Conservation (phyloP, 2,113 vertebrate genomes). For the Heptranchias perlo region DNA sequence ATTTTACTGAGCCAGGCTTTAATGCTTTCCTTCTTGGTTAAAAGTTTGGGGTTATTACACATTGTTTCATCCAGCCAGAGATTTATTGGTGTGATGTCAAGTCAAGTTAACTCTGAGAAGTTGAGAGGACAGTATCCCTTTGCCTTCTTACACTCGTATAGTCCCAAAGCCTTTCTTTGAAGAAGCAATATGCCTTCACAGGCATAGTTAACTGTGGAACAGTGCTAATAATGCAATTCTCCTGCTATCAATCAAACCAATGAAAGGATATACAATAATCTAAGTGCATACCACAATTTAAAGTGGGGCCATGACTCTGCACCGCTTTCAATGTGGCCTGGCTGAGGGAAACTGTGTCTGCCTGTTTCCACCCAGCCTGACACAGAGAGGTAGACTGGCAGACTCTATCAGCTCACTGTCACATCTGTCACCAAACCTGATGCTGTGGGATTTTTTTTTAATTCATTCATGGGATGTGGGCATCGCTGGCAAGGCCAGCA, state of each 20-base stretch:
- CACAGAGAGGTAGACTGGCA: background rate
- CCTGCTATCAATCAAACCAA: background rate
- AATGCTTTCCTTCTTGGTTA: slow-evolving; percentile 28
- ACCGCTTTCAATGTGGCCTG: background rate
- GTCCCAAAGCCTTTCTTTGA: background rate
- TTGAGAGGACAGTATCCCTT: slow-evolving; percentile 17
- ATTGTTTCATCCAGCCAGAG: background rate
- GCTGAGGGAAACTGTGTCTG: background rate
- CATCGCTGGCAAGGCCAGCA: no score
- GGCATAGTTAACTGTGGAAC: background rate
- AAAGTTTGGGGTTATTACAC: background rate
- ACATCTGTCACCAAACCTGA: background rate
- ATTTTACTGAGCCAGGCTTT: slow-evolving; percentile 8
- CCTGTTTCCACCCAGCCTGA: background rate
- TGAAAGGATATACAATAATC: background rate
- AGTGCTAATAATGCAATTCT: background rate
- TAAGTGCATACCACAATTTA: background rate
- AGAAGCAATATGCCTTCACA: background rate
- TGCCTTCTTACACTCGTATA: background rate
- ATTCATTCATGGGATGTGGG: no score
- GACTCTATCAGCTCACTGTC: background rate
- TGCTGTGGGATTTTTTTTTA: background rate
- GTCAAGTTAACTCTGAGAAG: background rate
- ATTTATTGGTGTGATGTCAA: slow-evolving; percentile 8
- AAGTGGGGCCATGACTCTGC: background rate